These are phyloP conservation scores for Periphyllus acericola DNA, from an alignment of 2,888 invertebrate species.

Conservation along the genomic window DNA sequence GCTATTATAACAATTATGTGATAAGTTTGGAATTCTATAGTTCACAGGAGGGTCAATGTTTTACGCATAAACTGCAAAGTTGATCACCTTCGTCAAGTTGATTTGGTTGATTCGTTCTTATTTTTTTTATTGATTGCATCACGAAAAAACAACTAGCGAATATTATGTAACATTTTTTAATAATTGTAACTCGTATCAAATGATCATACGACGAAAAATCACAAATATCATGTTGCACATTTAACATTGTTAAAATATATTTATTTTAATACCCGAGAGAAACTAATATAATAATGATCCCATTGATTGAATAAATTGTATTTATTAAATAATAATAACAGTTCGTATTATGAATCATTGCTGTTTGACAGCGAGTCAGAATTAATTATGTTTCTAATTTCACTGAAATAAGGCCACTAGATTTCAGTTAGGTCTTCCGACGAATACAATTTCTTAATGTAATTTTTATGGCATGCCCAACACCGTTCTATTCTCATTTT, in stretches of 20 bases:
- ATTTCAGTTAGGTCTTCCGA: background rate
- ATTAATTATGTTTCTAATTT: conserved; percentile 6
- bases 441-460: conserved; percentile 21
- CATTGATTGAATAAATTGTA: too few species aligned
- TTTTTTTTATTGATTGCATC: background rate
- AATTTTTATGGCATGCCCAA: background rate
- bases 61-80: too few species aligned
- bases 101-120: background rate
- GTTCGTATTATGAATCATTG: background rate
- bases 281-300: too few species aligned
- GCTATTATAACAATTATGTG: background rate
- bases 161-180: background rate
- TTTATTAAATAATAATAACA: background rate
- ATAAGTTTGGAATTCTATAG: background rate
- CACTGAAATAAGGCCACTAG: background rate
- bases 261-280: too few species aligned
- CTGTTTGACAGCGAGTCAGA: background rate
- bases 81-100: too few species aligned
- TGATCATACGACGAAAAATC: background rate
- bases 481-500: conserved; percentile 11
- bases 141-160: background rate
- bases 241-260: too few species aligned
- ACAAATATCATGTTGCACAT: too few species aligned
- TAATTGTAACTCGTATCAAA: background rate
- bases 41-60: background rate